Evolutionary conservation across 2,113 vertebrate species (phyloP), one percentile per base, ranked within the genome.

Genomic region (Pteronura brasiliensis): DNA sequence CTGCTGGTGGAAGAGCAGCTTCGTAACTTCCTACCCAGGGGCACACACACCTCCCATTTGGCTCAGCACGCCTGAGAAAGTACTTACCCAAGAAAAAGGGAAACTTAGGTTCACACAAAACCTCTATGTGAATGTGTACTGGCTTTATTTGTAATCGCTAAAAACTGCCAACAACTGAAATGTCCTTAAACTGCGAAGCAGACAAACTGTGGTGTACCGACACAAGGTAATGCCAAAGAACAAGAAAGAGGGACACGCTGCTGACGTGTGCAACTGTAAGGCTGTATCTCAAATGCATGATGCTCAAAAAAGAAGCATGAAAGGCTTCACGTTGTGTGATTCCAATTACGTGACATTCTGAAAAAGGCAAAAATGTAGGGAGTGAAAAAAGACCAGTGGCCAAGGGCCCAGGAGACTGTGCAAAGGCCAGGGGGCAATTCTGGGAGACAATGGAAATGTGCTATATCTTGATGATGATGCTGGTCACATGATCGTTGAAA

Each of bases 191-290:
- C 34, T 1, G 76, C n/a, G 7, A 49, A 49, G 44, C 17, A 31
- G 63, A 27, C 5, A 25, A 13, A 34, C 74, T 13, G 34, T 20
- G 72, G 14, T 20, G 18, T 31, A 36, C 20, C 31, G 8, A 13
- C 52, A 74, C 72, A 8, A 11, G 0, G 21, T 23, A 2, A 42
- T 9, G 47, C 25, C 23, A 5, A 14, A 11, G 11, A 7, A 31
- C 55, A 25, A 4, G 9, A 25, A 57, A 12, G 6, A 44, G 17
- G 71, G 71, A 27, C 47, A 36, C 59, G 25, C 63, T 20, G 9
- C 47, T 13, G 85, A 55, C 0, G 14, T 3, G 4, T 1, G 36
- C 11, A 4, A 7, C 36, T 11, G 4, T 31, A 23, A 10, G 42
- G 63, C 42, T 1, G 4, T 5, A 4, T 25, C n/a, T 29, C 69